phyloP scores from a whole-genome alignment of 1,140 invertebrate genomes.

The Homarus americanus region DNA sequence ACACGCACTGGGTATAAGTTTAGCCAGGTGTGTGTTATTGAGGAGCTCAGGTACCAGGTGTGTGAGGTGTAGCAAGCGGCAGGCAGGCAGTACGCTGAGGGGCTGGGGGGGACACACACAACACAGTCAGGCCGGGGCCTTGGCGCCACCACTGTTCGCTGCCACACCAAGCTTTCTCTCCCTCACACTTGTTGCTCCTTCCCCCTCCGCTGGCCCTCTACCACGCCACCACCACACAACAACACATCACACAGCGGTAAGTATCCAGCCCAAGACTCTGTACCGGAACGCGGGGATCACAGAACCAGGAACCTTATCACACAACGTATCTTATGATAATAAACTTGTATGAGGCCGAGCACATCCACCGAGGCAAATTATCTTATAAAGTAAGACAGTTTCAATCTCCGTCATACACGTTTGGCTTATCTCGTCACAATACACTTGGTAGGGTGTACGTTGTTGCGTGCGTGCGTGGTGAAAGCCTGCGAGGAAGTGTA shows the following conservation, averaged over 20 bases:
- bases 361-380: background rate
- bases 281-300: no score
- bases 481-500: no score
- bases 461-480: background rate
- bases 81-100: background rate
- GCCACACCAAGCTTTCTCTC: background rate
- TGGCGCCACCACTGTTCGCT: background rate
- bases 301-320: no score
- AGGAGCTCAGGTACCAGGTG: no score
- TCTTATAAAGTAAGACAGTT: background rate
- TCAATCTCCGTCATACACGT: background rate
- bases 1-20: no score
- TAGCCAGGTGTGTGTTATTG: conserved; percentile 2
- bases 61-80: background rate
- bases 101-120: background rate
- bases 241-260: no score
- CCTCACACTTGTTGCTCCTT: background rate
- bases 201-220: no score
- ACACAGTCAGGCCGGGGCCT: background rate
- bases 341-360: no score
- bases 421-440: background rate
- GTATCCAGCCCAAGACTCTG: no score
- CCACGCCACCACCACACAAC: no score
- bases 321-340: no score
- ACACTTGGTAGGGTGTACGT: background rate